Percentiles rank a stretch among this genome's conserved stretches.
Evolutionary conservation across 2,888 invertebrate genomes (phyloP).

Genomic region (Andrena hattorfiana): DNA sequence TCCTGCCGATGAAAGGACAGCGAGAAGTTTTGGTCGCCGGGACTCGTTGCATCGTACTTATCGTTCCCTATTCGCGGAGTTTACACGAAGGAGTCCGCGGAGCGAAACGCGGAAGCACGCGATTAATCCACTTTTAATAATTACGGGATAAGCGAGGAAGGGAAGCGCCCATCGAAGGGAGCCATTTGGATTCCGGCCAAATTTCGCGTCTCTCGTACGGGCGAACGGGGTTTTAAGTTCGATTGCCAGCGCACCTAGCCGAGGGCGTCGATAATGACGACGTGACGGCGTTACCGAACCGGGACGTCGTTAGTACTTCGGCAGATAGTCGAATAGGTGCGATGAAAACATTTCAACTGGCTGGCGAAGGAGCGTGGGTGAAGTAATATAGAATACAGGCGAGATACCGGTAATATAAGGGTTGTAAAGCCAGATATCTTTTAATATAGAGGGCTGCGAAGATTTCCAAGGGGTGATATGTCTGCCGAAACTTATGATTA

Average conservation of each 20-base stretch:
- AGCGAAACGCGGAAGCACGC: not conserved
- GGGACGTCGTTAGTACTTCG: constrained; percentile 14
- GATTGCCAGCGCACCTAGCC: constrained; percentile 5
- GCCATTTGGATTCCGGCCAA: constrained; percentile 51
- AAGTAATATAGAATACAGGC: not conserved
- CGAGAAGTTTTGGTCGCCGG: not conserved
- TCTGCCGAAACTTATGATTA: too few species aligned
- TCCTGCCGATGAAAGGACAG: not conserved
- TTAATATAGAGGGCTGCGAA: too few species aligned
- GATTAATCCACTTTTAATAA: constrained; percentile 57
- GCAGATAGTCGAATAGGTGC: not conserved
- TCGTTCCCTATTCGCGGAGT: not conserved
- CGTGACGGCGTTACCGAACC: constrained; percentile 40
- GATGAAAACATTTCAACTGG: not conserved
- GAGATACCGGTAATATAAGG: not conserved
- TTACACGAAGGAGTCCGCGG: not conserved
- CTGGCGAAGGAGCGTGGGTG: not conserved
- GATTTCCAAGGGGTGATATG: too few species aligned
- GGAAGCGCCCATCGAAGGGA: not conserved
- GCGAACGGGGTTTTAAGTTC: constrained; percentile 21
- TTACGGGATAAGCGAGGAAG: constrained; percentile 21
- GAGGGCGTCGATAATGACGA: constrained; percentile 50
- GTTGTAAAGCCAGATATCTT: too few species aligned
- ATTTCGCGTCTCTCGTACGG: constrained; percentile 5
- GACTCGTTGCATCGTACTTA: not conserved